Base-by-base conservation (phyloP, 2,888 invertebrate species). In the Drosophila kanekoi region DNA sequence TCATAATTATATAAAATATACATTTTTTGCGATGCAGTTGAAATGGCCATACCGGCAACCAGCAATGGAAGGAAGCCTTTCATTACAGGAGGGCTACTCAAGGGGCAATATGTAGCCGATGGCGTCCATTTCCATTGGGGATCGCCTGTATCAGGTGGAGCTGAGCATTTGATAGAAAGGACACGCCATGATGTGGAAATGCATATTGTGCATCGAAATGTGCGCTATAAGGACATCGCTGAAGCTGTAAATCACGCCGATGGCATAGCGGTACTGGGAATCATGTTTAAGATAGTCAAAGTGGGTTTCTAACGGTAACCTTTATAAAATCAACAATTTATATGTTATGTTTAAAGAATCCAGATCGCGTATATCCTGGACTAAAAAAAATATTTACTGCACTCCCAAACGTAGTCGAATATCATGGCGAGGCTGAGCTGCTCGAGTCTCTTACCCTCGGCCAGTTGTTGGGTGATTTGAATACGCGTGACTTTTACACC, bases 81-180 rank as follows among this genome's bases (percentile, higher is more conserved):
- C 13, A 78, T 91, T 13, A 76, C 58, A 0, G 89, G 90, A 1
- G 90, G 90, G 2, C 28, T 78, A 4, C 54, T 89, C 3, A 65
- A 35, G 1, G 78, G 70, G 4, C 57, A 44, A 10, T 91, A 82
- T 58, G 87, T 81, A 33, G 89, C 91, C 0, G 69, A 83, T 1
- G 62, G 65, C 4, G 23, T 91, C 0, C 91, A 91, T 33, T 96
- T 96, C 91, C 96, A 96, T 91, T 96, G 96, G 96, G 92, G 94
- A 4, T 94, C 94, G 71, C 94, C 94, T 84, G 94, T 94, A 90
- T 94, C 94, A 87, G 93, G 94, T 13, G 96, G 96, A 14, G 95
- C 96, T 0, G 91, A 91, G 33, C 91, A 91, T 38, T 28, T 64
- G 2, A 81, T 91, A 18, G 74, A 88, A 38, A 73, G 73, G 5